Base-by-base conservation (phyloP, 35 echinoderm and acorn worm genomes). In the Ophioderma brevispina region DNA sequence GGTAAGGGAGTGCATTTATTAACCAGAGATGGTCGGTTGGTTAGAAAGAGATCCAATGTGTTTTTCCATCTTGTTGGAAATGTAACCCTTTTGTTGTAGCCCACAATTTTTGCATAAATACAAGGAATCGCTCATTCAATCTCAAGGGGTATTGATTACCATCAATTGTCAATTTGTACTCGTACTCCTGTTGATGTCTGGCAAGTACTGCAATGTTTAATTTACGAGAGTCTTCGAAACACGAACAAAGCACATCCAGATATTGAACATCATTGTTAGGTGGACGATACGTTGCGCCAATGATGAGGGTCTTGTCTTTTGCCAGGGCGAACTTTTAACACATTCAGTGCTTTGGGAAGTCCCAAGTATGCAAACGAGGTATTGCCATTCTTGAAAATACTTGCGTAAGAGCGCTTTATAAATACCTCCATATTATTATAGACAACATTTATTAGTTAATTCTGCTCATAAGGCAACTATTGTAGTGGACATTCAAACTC, bases 201-300 rank as follows among this genome's bases (percentile, higher is more conserved):
- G 46, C 8, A 52, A 52, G 46, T 11, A 52, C 46, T 52, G 46
- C 46, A 52, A 11, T 52, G 8, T 52, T 52, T 11, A 52, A 52
- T 52, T 52, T 52, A 11, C 21, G 46, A 52, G 46, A 8, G 8
- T 52, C 46, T 21, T 52, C 46, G 21, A 52, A 8, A 21, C 8
- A 11, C 8, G 46, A 52, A 52, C 46, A 52, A 8, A 52, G 46
- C 46, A 11, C 21, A 52, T 52, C 46, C 21, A 21, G 8, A 21
- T 52, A 52, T 52, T 52, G 8, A 52, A 52, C 46, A 76, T 87
- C 37, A 39, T 39, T 87, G 64, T 42, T 78, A 32, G 88, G 25
- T 35, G 64, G 85, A 25, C 55, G 85, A 87, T 77, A 78, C 85
- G 64, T 59, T 39, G 32, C 40, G 13, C 79, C 77, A 19, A 90